Evolutionary conservation across 2,888 invertebrate genomes (phyloP), one percentile per base, ranked within the genome.

Genomic region (Oxyscelio sp.): DNA sequence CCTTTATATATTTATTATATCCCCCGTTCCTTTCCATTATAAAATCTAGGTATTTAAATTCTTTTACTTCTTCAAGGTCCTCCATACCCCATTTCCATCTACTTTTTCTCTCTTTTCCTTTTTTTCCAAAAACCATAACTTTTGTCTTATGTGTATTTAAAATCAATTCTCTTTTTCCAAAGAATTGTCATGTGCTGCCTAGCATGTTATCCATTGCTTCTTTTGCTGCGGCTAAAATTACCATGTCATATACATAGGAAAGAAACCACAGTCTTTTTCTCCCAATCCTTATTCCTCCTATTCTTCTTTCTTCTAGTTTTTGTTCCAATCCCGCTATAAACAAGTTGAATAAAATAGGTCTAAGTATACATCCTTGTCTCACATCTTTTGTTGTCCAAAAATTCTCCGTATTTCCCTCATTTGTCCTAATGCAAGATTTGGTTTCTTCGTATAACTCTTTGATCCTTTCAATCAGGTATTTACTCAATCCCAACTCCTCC

Each of bases 401-500:
- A 21, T 48, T 21, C 9, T 48, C 48, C 9, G 21, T 48, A 2
- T 21, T 21, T 1, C 48, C 48, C 2, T 48, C 48, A 9, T 21
- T 9, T 48, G 21, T 21, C 21, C 48, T 48, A 2, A 48, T 21
- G 13, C 48, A 48, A 38, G 34, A 21, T 6, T 56, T 83, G 9
- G 78, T 78, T 34, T 78, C 77, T 17, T 50, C 15, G 13, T 82
- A 82, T 3, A 71, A 21, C n/a, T 52, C 70, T 38, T 71, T 75
- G 17, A 70, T 48, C 27, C 31, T 63, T 34, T 74, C 52, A 8
- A 59, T 50, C 15, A 85, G 13, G 11, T 52, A 17, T 9, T 27
- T 6, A 0, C 59, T 71, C 9, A 84, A 43, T 9, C 61, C 58
- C 22, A 15, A 31, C n/a, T 70, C 31, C 27, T 59, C 31, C 78